phyloP scores from a whole-genome alignment of 2,113 vertebrate species.

The Prunella fulvescens region DNA sequence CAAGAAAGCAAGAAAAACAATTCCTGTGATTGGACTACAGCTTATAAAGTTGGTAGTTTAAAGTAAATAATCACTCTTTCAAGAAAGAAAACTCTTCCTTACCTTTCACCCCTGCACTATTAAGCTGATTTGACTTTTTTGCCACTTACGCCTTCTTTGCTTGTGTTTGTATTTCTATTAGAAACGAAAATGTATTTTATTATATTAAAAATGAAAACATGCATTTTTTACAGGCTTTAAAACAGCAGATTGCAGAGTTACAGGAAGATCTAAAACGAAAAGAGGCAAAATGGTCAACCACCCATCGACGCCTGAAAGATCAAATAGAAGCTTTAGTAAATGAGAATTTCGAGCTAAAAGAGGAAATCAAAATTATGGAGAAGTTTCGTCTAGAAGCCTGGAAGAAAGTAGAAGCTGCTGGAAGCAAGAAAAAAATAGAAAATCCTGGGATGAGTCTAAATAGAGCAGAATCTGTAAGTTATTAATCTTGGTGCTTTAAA shows the following conservation, averaged over 20 bases:
- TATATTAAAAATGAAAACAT: neutral
- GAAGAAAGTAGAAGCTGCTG: slow-evolving; percentile 75
- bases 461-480: slow-evolving; percentile 50
- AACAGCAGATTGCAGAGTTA: slow-evolving; percentile 84
- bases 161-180: neutral
- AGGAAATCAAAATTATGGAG: slow-evolving; percentile 87
- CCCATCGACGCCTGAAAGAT: slow-evolving; percentile 81
- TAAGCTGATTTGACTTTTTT: neutral
- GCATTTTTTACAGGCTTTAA: slow-evolving; percentile 76
- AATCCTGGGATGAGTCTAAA: neutral
- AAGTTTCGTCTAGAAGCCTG: slow-evolving; percentile 85
- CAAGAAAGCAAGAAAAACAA: neutral
- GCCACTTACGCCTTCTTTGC: neutral
- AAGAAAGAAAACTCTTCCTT: neutral
- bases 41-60: neutral
- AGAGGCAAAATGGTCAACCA: slow-evolving; percentile 88
- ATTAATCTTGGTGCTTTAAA: neutral
- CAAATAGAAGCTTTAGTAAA: slow-evolving; percentile 83
- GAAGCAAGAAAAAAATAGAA: slow-evolving; percentile 46
- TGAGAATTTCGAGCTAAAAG: slow-evolving; percentile 83
- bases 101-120: neutral
- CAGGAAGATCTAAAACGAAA: slow-evolving; percentile 88
- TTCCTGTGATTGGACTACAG: neutral
- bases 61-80: neutral
- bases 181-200: neutral